Base-by-base conservation (phyloP, 2,113 vertebrate species). In the Pseudorasbora parva region DNA sequence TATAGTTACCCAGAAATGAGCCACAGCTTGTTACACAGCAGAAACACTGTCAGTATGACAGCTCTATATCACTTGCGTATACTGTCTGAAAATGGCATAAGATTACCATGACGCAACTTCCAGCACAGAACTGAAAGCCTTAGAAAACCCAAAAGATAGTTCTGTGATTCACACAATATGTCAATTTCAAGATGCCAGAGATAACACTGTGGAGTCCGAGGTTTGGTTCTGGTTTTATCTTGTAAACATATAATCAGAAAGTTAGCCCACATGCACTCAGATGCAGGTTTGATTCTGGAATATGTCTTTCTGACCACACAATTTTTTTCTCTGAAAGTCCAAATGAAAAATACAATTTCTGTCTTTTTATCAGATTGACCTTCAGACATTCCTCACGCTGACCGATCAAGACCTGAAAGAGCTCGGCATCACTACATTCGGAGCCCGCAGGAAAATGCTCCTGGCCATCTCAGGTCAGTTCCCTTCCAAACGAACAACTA, bases 371-470 rank as follows among this genome's bases (percentile, higher is more conserved):
- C 77, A 99, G 98, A 99, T 99, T 83, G 98, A 99, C 92, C 96
- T 99, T 84, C 98, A 99, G 92, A 99, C 97, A 1, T 99, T 99
- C 92, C 95, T 99, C 87, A 99, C 97, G 49, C 95, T 99, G 86
- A 99, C 98, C 11, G 98, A 99, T 92, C 97, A 99, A 93, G 98
- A 99, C 91, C 92, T 99, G 92, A 99, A 98, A 91, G 98, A 99
- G 88, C 92, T 99, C 56, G 98, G 98, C 86, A 99, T 99, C 92
- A 99, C 97, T 5, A 99, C 98, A 66, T 99, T 99, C 84, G 98
- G 98, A 89, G 98, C 98, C 86, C 95, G 98, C 84, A 96, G 98
- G 86, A 99, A 99, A 96, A 99, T 99, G 98, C 94, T 99, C 89
- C 96, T 99, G 79, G 98, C 98, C 27, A 99, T 99, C 89, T 99